A percentile compares a stretch with the other conserved stretches of the same genome.
phyloP scores from a whole-genome alignment of 1,140 invertebrate species.

The Watersipora subatra region DNA sequence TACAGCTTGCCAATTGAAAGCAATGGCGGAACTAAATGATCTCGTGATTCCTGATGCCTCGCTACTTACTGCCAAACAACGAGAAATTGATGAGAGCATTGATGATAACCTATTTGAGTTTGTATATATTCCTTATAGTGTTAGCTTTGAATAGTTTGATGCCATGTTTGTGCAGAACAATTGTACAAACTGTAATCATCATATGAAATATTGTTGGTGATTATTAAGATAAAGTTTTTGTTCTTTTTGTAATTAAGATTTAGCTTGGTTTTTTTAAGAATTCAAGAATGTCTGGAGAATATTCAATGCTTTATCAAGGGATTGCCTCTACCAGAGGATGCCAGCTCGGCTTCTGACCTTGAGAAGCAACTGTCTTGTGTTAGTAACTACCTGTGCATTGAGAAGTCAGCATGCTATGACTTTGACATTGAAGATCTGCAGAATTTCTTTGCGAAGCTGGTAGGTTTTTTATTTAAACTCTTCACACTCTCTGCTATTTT shows the following conservation, averaged over 20 bases:
- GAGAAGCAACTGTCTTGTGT: neutral
- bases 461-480: too few species aligned
- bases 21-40: neutral
- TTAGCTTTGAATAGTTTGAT: too few species aligned
- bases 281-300: neutral
- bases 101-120: neutral
- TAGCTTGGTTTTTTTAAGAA: neutral
- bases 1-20: too few species aligned
- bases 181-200: too few species aligned
- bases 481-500: too few species aligned
- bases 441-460: neutral
- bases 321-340: neutral
- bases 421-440: neutral
- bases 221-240: too few species aligned
- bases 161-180: too few species aligned
- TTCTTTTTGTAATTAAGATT: too few species aligned
- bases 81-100: neutral
- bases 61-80: neutral
- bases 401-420: neutral
- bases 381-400: neutral
- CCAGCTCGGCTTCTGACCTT: neutral
- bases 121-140: too few species aligned
- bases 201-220: too few species aligned
- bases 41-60: neutral
- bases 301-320: neutral